These are phyloP conservation scores for Polyommatus iphigenia DNA, from an alignment of 2,888 invertebrate genomes.

Conservation along the genomic window DNA sequence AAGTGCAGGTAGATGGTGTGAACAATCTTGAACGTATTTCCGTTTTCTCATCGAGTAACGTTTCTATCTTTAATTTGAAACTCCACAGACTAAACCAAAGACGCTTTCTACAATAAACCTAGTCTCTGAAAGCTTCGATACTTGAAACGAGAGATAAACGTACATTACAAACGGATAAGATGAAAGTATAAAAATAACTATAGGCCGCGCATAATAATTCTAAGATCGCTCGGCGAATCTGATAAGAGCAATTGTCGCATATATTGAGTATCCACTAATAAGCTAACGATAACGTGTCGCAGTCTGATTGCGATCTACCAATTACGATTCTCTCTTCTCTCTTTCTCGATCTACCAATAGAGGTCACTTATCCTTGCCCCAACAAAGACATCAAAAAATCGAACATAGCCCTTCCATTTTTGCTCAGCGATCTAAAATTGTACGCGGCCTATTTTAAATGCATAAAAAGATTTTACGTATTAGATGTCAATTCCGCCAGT, in stretches of 20 bases:
- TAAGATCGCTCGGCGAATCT: not conserved
- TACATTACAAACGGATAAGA: not conserved
- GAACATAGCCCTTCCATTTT: not conserved
- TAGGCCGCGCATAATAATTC: not conserved
- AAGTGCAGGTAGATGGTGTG: not conserved
- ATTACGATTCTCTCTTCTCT: too few species aligned
- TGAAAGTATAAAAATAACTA: not conserved
- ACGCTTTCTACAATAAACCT: constrained; percentile 20
- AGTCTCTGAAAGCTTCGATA: constrained; percentile 18
- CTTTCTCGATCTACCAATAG: too few species aligned
- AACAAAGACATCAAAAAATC: too few species aligned
- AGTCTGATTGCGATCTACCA: too few species aligned
- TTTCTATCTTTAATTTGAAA: constrained; percentile 17
- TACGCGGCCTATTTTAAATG: constrained; percentile 36
- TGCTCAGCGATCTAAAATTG: not conserved
- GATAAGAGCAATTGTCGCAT: not conserved
- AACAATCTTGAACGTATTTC: not conserved
- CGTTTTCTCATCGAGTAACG: not conserved
- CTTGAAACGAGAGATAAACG: not conserved
- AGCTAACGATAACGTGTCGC: too few species aligned
- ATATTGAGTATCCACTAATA: not conserved
- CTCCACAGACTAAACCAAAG: constrained; percentile 30
- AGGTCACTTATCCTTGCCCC: too few species aligned
- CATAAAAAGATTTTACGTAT: constrained; percentile 42
- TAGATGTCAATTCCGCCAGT: constrained; percentile 28